These are phyloP conservation scores for Leptopilina boulardi DNA, from an alignment of 1,140 invertebrate species.

Conservation along the genomic window DNA sequence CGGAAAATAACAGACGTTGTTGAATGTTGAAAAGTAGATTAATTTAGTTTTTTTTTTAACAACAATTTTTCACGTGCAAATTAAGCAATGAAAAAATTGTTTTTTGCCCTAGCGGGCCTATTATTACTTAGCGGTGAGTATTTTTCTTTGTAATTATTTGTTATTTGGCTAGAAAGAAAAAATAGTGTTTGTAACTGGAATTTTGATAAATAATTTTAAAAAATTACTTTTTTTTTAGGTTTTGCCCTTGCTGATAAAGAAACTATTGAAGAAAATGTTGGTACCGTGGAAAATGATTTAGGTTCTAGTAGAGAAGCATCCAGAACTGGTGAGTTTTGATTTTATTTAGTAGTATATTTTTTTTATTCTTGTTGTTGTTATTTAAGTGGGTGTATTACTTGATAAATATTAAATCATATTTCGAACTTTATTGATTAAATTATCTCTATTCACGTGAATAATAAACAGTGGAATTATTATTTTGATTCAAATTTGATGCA, in stretches of 20 bases:
- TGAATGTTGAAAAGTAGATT: neutral
- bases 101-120: conserved; percentile 73
- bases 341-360: conserved; percentile 1
- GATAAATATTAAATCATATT: neutral
- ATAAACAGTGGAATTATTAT: too few species aligned
- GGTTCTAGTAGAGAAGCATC: conserved; percentile 88
- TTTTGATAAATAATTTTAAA: neutral
- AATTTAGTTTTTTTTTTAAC: conserved; percentile 39
- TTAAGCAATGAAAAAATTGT: conserved; percentile 77
- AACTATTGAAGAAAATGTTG: conserved; percentile 72
- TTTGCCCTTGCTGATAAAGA: conserved; percentile 65
- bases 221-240: conserved; percentile 53
- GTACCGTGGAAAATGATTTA: conserved; percentile 83
- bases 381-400: neutral
- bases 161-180: conserved; percentile 48
- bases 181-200: neutral
- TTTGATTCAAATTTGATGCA: too few species aligned
- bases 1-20: conserved; percentile 47
- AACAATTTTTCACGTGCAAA: conserved; percentile 41
- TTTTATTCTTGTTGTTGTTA: neutral
- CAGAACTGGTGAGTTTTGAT: conserved; percentile 83
- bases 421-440: too few species aligned
- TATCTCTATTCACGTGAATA: too few species aligned
- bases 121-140: conserved; percentile 77
- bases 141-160: conserved; percentile 43